Evolutionary conservation across 2,113 vertebrate genomes (phyloP), one percentile per base, ranked within the genome.

Genomic region (Ceyx margarethae): DNA sequence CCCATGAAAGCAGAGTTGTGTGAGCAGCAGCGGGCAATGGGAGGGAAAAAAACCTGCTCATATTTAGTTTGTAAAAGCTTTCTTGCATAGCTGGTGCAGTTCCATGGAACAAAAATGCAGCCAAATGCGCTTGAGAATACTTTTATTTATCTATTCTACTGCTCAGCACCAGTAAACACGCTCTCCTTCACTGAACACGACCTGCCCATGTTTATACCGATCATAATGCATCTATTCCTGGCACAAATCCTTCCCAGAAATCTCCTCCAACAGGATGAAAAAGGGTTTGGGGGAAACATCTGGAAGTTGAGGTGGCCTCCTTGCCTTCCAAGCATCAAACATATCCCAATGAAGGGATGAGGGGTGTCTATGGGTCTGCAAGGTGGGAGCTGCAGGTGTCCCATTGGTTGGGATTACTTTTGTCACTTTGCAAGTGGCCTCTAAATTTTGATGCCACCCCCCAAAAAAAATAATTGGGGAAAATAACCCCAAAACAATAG

Each of bases 151-250:
- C 42, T 48, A 1, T 56, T 40, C 54, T 43, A 12, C 54, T 43
- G 58, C 92, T 90, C 74, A 46, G 58, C 58, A 72, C 10, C 71
- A n/a, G 62, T 84, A 94, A 95, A 95, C 91, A 64, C 25, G 29
- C 22, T 28, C 58, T 67, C 17, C 50, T 58, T 37, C 37, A 23
- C 3, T 1, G 28, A 66, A 86, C 86, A 48, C 4, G 3, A 15
- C 22, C 87, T 17, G 5, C 53, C n/a, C 6, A 0, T 65, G 78
- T 87, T 93, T 90, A 94, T 65, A 81, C 20, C 17, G 45, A 4
- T 12, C 37, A 65, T 26, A 82, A 43, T 65, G 25, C 40, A 48
- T 12, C 65, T 8, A 11, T 61, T 90, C 79, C 61, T 81, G 35
- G 45, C 53, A 31, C 23, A 50, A 75, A 20, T 0, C 3, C 5